Percentiles rank a stretch among this genome's conserved stretches.
Evolutionary conservation across 2,797 vertebrate genomes (phyloP).

Genomic region (Psittacula derbiana): DNA sequence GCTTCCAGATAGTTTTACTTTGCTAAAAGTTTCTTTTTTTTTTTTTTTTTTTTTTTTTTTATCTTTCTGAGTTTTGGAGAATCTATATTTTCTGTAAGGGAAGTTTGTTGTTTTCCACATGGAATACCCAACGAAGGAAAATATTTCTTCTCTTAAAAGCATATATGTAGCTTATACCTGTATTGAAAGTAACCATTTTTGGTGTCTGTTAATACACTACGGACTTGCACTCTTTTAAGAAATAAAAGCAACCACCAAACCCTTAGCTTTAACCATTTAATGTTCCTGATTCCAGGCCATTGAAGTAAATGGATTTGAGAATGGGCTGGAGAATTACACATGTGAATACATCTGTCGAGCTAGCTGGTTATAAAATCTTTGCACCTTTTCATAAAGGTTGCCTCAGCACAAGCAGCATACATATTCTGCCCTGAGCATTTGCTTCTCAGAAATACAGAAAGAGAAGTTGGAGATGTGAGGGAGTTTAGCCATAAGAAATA

Average conservation of each 20-base stretch:
- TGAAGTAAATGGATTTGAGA: not conserved
- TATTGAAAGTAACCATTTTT: not conserved
- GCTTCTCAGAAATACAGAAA: conserved; percentile 7
- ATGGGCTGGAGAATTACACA: not conserved
- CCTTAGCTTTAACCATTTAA: not conserved
- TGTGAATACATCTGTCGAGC: not conserved
- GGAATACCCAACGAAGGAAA: not conserved
- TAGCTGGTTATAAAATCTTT: not conserved
- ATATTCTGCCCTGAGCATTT: conserved; percentile 43
- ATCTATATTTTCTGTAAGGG: conserved; percentile 9
- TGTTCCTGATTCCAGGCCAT: not conserved
- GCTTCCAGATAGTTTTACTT: conserved; percentile 46
- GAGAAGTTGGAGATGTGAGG: conserved; percentile 20
- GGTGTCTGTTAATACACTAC: not conserved
- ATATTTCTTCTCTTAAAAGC: not conserved
- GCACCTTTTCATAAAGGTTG: not conserved
- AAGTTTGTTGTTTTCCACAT: not conserved
- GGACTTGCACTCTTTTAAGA: not conserved
- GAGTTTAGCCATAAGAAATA: conserved; percentile 38
- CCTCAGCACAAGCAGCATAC: not conserved
- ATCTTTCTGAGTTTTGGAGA: not conserved
- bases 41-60: conserved; percentile 26
- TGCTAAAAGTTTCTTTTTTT: conserved; percentile 36
- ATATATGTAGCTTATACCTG: not conserved
- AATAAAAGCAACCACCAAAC: not conserved